A percentile compares a stretch with the other conserved stretches of the same genome.
These are phyloP conservation scores for Stenopsyche tienmushanensis DNA, from an alignment of 1,140 invertebrate species.

Conservation along the genomic window DNA sequence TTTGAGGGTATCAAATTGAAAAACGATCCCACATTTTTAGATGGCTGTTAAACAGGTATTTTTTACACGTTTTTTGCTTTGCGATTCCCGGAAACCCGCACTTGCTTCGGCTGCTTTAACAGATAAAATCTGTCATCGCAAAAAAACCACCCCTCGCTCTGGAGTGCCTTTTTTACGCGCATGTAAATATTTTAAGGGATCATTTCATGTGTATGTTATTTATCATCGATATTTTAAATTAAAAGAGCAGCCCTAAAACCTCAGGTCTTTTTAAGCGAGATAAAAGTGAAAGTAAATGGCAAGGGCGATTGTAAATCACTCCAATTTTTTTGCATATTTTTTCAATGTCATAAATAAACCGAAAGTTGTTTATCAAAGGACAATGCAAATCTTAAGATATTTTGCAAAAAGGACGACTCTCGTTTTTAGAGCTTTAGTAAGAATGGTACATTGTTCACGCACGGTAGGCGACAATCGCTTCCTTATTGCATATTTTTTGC, in stretches of 20 bases:
- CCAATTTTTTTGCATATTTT: not conserved
- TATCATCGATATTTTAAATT: too few relatives aligned
- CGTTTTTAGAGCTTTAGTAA: too few relatives aligned
- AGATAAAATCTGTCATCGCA: not conserved
- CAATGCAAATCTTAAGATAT: too few relatives aligned
- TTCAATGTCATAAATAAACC: not conserved
- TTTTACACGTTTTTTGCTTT: conserved; percentile 17
- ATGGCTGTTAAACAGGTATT: conserved; percentile 4
- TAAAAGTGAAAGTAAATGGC: not conserved
- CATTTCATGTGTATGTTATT: too few relatives aligned
- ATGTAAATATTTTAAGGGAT: not conserved
- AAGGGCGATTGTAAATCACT: not conserved
- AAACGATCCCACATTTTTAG: conserved; percentile 19
- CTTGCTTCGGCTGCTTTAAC: conserved; percentile 12
- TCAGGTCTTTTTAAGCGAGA: not conserved
- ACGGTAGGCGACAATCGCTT: not conserved
- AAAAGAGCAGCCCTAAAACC: not conserved
- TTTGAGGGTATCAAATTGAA: conserved; percentile 17
- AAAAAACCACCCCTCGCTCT: not conserved
- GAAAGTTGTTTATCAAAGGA: not conserved
- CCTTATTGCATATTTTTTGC: not conserved
- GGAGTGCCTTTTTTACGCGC: not conserved
- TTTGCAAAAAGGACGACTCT: too few relatives aligned
- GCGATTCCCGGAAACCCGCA: conserved; percentile 5
- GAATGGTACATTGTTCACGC: too few relatives aligned